Evolutionary conservation across 2,888 invertebrate species (phyloP), one percentile per base, ranked within the genome.

Genomic region (Microctonus brassicae): DNA sequence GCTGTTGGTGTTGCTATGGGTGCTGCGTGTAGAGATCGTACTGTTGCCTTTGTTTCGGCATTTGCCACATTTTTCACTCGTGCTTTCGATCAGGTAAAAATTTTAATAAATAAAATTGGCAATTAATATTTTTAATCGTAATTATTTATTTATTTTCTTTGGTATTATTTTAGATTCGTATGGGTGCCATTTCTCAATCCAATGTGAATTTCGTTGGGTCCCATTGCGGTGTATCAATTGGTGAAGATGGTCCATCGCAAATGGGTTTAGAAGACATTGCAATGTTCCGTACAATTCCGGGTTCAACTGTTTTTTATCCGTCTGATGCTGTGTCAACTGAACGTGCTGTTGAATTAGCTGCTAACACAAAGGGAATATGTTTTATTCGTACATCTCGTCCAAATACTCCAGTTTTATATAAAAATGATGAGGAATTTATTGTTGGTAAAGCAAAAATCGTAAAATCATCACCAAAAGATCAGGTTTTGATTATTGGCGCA

Each of bases 211-310:
- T 98, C 88, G 96, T 91, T 73, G 98, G 98, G 0, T 99, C 99
- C 0, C 99, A 99, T 89, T 97, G 97, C 88, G 99, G 99, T 55
- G 95, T 98, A 24, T 97, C 97, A 83, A 99, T 99, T 89, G 99
- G 98, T 36, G 98, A 98, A 89, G 99, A 99, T 89, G 99, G 99
- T 0, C 99, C 99, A 20, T 97, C 97, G 70, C 99, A 99, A 90
- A 99, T 99, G 99, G 99, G 97, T 4, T 91, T 99, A n/a, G 99
- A 99, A 89, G 99, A 99, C 88, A 88, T 99, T 72, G 96, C 97
- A 0, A 91, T 99, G 91, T 99, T 99, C 93, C 92, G 99, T 53
- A 88, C 95, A 4, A 92, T 99, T 77, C 97, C 98, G 67, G 94
- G 94, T 73, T 90, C 92, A 76, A 93, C 93, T 1, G 90, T 95